Evolutionary conservation across 2,888 invertebrate species (phyloP), one percentile per base, ranked within the genome.

Genomic region (Drosophila meridionalis): DNA sequence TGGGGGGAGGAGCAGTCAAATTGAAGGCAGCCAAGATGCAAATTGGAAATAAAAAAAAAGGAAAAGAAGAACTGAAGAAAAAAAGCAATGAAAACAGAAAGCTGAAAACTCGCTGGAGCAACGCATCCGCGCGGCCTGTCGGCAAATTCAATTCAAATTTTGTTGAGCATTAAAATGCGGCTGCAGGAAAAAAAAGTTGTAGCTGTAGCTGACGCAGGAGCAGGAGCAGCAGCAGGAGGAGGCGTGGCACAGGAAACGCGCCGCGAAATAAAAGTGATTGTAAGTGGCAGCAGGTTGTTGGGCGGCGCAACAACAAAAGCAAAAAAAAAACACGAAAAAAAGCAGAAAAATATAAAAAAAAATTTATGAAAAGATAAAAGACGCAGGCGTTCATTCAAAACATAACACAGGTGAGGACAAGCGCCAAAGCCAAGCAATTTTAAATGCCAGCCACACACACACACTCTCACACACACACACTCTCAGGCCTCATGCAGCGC

Each of bases 81-180:
- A 4, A 20, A 32, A 34, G 6, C 34, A 58, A 52, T 9, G 50
- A 52, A 52, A 34, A n/a, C 50, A 52, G 50, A 26, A 34, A 43
- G 43, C 43, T 34, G 32, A 14, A 14, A 45, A 26, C 42, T 43
- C 34, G 57, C 43, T 34, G 57, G 32, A 43, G 64, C 69, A 64
- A 81, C 67, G 63, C 74, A 67, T 66, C 77, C 66, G 74, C 77
- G 66, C 81, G 67, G 76, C 76, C 76, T 87, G 86, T 88, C 75
- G 81, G 87, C 87, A 87, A 87, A 87, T 90, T 87, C 87, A 87
- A 87, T 87, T 87, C 90, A 87, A 87, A 87, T 87, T 85, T 85
- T 80, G 87, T 86, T 78, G 88, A 88, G 87, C 89, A 87, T 87
- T 87, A 88, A 87, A 88, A 87, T 82, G 81, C 76, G 74, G 82